Evolutionary conservation across 2,113 vertebrate species (phyloP).

Genomic region (Chrysemys picta): DNA sequence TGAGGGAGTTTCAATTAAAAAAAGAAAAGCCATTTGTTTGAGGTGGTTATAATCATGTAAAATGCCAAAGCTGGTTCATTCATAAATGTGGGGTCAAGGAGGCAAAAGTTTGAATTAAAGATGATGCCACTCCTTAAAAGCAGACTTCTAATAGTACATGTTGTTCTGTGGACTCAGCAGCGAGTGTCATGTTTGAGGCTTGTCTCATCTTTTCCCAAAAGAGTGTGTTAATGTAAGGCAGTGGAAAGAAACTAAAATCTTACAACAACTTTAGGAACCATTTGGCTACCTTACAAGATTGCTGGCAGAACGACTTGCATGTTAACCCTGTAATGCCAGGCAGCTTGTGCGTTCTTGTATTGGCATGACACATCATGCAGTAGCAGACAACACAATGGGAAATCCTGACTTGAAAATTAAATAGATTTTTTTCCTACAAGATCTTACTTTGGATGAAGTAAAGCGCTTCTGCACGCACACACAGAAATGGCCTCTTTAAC

Average conservation of each 20-base stretch:
- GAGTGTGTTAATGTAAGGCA: neutral
- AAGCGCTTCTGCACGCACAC: accelerated
- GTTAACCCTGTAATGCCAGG: neutral
- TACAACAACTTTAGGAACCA: neutral
- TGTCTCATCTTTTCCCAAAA: neutral
- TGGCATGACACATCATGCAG: neutral
- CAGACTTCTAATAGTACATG: neutral
- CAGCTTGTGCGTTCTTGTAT: neutral
- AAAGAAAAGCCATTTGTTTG: accelerated
- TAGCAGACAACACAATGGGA: neutral
- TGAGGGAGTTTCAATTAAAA: neutral
- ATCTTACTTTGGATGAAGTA: neutral
- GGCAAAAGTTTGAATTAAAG: neutral
- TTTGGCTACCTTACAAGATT: neutral
- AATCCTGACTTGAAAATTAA: neutral
- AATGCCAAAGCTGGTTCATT: neutral
- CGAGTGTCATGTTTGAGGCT: neutral
- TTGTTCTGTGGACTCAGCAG: accelerated
- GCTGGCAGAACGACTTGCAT: neutral
- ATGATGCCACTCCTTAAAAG: neutral
- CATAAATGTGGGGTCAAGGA: neutral
- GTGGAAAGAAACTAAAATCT: neutral
- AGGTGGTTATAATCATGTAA: neutral
- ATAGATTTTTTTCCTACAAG: neutral
- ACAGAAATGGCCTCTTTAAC: neutral